Conservation (phyloP, 2,113 vertebrate species). For the Dipodomys spectabilis region DNA sequence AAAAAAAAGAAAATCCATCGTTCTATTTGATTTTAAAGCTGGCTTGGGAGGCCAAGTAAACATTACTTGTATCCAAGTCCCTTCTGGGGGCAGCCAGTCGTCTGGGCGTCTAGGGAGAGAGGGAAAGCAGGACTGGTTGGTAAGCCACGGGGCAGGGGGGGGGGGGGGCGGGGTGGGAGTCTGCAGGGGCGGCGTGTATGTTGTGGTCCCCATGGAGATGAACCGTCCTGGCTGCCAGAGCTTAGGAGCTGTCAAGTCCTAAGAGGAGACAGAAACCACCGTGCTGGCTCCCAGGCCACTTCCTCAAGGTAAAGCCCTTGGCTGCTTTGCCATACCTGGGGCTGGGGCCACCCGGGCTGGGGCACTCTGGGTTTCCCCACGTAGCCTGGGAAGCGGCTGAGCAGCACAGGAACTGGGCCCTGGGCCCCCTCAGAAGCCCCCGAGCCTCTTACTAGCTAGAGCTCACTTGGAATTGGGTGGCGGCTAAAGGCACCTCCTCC, state of each 20-base stretch:
- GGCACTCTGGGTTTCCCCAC: not conserved
- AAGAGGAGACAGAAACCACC: not conserved
- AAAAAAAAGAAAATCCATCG: not conserved
- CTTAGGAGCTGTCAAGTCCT: too few species aligned
- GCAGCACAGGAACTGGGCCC: not conserved
- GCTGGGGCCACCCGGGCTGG: not conserved
- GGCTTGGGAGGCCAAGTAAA: not conserved
- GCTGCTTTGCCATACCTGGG: not conserved
- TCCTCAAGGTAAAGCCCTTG: constrained; percentile 66
- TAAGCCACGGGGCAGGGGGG: not conserved
- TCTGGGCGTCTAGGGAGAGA: too few species aligned
- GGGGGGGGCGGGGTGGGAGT: not conserved
- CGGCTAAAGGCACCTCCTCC: not conserved
- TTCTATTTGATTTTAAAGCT: not conserved
- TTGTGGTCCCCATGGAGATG: constrained; percentile 69
- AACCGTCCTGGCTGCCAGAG: too few species aligned
- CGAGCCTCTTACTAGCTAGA: not conserved
- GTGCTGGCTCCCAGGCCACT: not conserved
- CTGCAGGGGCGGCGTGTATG: not conserved
- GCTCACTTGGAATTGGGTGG: not conserved
- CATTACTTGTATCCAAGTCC: not conserved
- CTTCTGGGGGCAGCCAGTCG: not conserved
- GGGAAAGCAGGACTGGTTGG: too few species aligned
- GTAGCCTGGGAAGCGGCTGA: not conserved
- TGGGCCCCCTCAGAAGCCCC: not conserved